Conservation (phyloP, 2,888 invertebrate genomes). For the Octonoba sinensis region DNA sequence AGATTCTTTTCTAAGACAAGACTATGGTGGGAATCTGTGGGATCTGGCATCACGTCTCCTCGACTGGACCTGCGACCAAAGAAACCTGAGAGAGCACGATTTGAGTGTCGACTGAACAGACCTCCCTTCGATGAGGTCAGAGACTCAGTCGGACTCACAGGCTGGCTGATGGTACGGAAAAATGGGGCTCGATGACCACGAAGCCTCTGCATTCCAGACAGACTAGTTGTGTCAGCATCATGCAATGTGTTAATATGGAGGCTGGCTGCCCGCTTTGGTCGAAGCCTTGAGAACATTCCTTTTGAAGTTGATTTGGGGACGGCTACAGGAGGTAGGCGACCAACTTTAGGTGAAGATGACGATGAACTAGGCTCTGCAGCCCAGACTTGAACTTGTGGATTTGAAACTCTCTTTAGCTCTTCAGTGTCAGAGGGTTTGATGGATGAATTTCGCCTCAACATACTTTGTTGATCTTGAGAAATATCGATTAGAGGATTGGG, state of each 20-base stretch:
- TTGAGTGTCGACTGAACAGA: too few species aligned
- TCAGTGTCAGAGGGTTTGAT: background rate
- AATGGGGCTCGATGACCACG: conserved; percentile 11
- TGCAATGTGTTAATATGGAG: conserved; percentile 20
- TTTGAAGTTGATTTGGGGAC: background rate
- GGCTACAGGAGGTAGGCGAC: background rate
- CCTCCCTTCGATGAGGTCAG: conserved; percentile 23
- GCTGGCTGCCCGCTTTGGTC: conserved; percentile 35
- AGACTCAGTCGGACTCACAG: conserved; percentile 40
- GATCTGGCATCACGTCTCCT: too few species aligned
- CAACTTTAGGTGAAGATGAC: background rate
- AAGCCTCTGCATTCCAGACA: conserved; percentile 43
- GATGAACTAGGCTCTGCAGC: background rate
- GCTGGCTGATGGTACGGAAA: conserved; percentile 41
- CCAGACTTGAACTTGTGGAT: too few species aligned
- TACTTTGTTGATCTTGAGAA: background rate
- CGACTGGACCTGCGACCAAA: too few species aligned
- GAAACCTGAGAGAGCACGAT: too few species aligned
- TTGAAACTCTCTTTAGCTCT: too few species aligned
- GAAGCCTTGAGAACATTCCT: conserved; percentile 3
- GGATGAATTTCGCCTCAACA: background rate
- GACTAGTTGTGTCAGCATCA: conserved; percentile 15
- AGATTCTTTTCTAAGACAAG: conserved; percentile 31
- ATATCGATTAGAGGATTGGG: background rate
- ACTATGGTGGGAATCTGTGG: background rate